Conservation (phyloP, 2,797 vertebrate species). For the Molossus molossus region DNA sequence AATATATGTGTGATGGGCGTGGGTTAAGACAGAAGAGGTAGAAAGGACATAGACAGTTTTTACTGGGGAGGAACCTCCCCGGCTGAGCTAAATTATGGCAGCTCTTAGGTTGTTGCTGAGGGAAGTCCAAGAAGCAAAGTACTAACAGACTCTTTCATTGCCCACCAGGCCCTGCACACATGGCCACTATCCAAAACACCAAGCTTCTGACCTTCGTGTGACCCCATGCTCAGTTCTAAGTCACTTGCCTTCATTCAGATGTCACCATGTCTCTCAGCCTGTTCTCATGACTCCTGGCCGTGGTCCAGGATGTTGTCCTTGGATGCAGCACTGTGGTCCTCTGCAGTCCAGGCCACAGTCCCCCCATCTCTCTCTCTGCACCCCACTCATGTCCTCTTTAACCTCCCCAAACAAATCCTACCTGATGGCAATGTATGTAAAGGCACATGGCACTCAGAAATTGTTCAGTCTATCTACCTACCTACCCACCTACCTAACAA, state of each 20-base stretch:
- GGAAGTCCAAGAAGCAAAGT: fast-evolving
- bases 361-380: not conserved
- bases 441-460: not conserved
- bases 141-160: not conserved
- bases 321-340: not conserved
- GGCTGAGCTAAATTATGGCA: not conserved
- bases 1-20: not conserved
- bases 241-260: not conserved
- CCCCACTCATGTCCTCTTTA: not conserved
- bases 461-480: not conserved
- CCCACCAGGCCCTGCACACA: not conserved
- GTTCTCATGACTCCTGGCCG: not conserved
- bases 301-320: fast-evolving
- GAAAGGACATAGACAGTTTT: not conserved
- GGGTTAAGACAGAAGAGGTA: not conserved
- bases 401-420: no score
- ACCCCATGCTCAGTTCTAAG: not conserved
- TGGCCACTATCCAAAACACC: not conserved
- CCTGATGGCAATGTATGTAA: not conserved
- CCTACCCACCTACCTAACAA: no score
- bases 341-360: not conserved
- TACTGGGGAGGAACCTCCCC: not conserved
- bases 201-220: fast-evolving
- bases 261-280: not conserved
- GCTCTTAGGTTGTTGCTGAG: not conserved